Base-by-base conservation (phyloP, 2,888 invertebrate genomes). In the Parasteatoda lunata region DNA sequence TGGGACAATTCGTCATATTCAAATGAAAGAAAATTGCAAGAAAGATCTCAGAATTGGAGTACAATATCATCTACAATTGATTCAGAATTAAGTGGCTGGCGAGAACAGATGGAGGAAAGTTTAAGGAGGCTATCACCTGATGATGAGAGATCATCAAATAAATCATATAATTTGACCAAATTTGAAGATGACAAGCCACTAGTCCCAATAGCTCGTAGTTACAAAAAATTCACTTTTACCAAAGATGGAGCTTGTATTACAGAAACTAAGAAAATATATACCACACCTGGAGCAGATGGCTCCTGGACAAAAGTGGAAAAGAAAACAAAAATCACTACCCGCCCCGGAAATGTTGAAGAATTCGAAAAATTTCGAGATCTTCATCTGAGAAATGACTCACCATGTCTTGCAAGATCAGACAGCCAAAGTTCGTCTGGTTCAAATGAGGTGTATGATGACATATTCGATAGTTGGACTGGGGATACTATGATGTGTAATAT, bases 241-340 rank as follows among this genome's bases (percentile, higher is more conserved):
- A 90, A 90, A 84, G 90, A 90, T 71, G 90, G 90, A n/a, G 89
- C 90, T n/a, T 89, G 89, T 76, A 89, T 90, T 69, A 90, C 90
- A 1, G 90, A 90, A 79, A 90, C 89, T 6, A 89, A 89, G 9
- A 90, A 90, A 70, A 89, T 90, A 7, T 89, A 89, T 52, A 81
- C 89, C 6, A 86, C 86, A 9, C 89, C 90, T 49, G 89, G 88
- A 15, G 86, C 87, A 13, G 90, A 89, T 69, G 90, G 90, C 9
- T 86, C 88, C 3, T 89, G 89, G 82, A 90, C 89, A 8, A 84
- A 89, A 82, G 88, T 90, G 8, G 90, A 90, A 68, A 89, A 90
- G 75, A 90, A 90, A 71, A 90, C 89, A 9, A 89, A 89, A 72
- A 88, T 83, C 65, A 86, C 88, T 8, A 88, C 85, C 45, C 73